These are phyloP conservation scores for Procambarus virginalis DNA, from an alignment of 1,140 invertebrate genomes.

Conservation along the genomic window DNA sequence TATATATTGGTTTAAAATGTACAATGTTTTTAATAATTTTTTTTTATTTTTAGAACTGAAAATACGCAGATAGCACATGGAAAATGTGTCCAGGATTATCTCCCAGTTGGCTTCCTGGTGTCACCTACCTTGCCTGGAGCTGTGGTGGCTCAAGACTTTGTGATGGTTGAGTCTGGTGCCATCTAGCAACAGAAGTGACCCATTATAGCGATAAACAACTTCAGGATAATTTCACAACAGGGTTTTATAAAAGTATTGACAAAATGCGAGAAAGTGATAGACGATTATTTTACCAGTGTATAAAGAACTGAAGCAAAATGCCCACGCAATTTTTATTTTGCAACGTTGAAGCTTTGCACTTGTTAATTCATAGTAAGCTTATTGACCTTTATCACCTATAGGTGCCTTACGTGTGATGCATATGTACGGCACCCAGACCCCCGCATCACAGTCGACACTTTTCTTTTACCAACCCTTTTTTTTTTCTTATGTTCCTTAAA, in stretches of 20 bases:
- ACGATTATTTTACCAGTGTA: slow-evolving; percentile 10
- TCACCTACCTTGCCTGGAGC: slow-evolving; percentile 8
- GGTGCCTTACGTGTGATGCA: too few species aligned
- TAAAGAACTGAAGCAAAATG: background rate
- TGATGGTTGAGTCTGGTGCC: slow-evolving; percentile 58
- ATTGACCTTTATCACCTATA: too few species aligned
- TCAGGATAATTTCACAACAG: background rate
- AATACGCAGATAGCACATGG: slow-evolving; percentile 43
- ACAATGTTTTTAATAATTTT: background rate
- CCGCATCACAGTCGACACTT: too few species aligned
- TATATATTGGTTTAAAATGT: background rate
- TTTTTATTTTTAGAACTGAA: background rate
- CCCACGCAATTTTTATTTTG: too few species aligned
- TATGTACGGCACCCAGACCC: too few species aligned
- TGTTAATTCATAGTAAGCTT: too few species aligned
- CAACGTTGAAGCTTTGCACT: too few species aligned
- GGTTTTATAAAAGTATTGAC: background rate
- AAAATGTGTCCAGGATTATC: slow-evolving; percentile 39
- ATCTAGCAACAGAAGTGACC: slow-evolving; percentile 12
- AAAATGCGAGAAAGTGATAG: slow-evolving; percentile 29
- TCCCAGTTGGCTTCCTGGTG: slow-evolving; percentile 38
- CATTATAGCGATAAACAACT: background rate
- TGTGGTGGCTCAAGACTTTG: slow-evolving; percentile 42
- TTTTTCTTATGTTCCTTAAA: too few species aligned
- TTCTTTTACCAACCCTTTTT: too few species aligned